These are phyloP conservation scores for Valencia hispanica DNA, from an alignment of 2,797 vertebrate genomes.

Conservation along the genomic window DNA sequence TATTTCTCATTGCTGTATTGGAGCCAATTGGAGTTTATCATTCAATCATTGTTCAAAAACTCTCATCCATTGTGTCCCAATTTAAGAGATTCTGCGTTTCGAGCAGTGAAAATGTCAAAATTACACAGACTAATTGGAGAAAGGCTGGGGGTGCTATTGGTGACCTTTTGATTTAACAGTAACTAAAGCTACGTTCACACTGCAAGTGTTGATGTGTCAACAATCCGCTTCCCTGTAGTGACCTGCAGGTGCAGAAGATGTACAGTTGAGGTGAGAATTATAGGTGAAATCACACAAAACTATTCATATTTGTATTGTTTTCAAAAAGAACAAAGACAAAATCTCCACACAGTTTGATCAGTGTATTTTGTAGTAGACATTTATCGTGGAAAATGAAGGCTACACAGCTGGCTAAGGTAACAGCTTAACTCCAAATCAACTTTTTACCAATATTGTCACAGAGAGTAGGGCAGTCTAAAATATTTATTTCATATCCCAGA, in stretches of 20 bases:
- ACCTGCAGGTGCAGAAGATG: neutral
- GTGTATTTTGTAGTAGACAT: too few species aligned
- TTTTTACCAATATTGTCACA: too few species aligned
- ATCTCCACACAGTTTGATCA: too few species aligned
- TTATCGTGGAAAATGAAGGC: too few species aligned
- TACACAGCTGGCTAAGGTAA: too few species aligned
- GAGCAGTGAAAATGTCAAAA: slow-evolving; percentile 18
- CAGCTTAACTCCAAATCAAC: too few species aligned
- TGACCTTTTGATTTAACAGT: neutral
- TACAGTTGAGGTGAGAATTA: neutral
- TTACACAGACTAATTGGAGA: neutral
- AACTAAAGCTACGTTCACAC: neutral
- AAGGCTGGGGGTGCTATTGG: neutral
- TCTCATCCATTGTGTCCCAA: neutral
- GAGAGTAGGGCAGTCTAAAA: too few species aligned
- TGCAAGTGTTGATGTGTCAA: neutral
- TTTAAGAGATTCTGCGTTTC: neutral
- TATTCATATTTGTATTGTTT: too few species aligned
- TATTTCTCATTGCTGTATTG: slow-evolving; percentile 6
- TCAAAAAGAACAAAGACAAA: too few species aligned
- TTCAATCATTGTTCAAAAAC: neutral
- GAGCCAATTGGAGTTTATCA: neutral
- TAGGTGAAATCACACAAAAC: too few species aligned
- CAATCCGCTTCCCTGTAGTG: neutral
- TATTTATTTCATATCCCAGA: too few species aligned